Evolutionary conservation across 2,888 invertebrate genomes (phyloP), one percentile per base, ranked within the genome.

Genomic region (Drosophila anomalata): DNA sequence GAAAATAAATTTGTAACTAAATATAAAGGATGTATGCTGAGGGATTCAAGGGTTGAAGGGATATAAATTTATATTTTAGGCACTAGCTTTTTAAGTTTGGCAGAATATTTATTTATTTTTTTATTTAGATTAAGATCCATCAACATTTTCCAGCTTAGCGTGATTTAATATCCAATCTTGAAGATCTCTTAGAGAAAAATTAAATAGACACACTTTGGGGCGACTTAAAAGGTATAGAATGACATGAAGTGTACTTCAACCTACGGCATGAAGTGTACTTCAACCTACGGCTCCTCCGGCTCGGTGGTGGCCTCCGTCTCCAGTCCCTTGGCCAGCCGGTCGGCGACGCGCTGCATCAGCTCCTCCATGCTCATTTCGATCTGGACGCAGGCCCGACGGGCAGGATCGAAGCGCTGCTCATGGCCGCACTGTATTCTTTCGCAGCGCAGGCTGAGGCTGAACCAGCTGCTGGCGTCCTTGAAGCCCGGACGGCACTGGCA

Each of bases 401-500:
- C 39, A 0, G 76, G 51, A 68, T 90, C 90, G 44, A 85, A 90
- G 1, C 89, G 89, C 54, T 90, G 90, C 57, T 89, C 89, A 20
- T 26, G 70, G 0, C 87, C 82, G 50, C 90, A 90, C 17, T 79
- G 84, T 8, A 90, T 79, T 9, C 90, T 87, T 59, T 89, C 89
- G 46, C 90, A 90, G 59, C 58, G 82, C 7, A 89, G 36, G 2
- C 41, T 72, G 12, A 73, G 60, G 24, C 71, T 75, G 50, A 88
- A 90, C 87, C 89, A 89, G 47, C 76, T 80, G 62, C 79, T 88
- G 12, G 78, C 55, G 56, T 90, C 88, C 59, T 74, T 79, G 46
- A 70, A 86, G 31, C 94, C 92, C 0, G 93, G 92, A 0, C 90
- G 80, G 48, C 90, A 91, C 42, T 89, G 89, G 60, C 90, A 91